These are phyloP conservation scores for Baccha elongata DNA, from an alignment of 2,888 invertebrate species.

Conservation along the genomic window DNA sequence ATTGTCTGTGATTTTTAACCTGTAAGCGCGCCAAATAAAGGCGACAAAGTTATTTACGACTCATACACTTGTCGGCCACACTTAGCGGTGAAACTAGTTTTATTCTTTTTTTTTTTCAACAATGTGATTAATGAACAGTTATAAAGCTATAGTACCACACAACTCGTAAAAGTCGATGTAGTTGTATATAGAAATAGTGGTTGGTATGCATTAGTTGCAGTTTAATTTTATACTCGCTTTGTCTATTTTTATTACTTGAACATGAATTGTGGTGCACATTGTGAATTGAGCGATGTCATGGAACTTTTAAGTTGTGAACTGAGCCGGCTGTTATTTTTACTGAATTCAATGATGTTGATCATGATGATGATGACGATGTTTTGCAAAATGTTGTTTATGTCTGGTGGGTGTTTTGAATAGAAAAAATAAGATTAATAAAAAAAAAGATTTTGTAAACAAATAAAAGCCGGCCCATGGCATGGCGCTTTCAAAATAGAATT, in stretches of 20 bases:
- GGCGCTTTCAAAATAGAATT: conserved; percentile 1
- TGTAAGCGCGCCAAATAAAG: conserved; percentile 28
- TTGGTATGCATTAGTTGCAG: not conserved
- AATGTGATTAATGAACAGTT: conserved; percentile 17
- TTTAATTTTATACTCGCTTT: not conserved
- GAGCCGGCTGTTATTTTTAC: conserved; percentile 30
- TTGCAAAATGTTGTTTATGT: conserved; percentile 19
- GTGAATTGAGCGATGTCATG: conserved; percentile 38
- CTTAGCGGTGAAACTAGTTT: conserved; percentile 20
- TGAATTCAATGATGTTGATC: conserved; percentile 28
- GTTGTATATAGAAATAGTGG: not conserved
- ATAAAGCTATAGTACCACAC: conserved; percentile 16
- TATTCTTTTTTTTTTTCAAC: conserved; percentile 6
- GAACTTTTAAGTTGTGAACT: conserved; percentile 50
- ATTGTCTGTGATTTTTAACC: conserved; percentile 62
- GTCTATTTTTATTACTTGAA: conserved; percentile 25
- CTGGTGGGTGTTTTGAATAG: conserved; percentile 16
- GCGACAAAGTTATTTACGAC: conserved; percentile 37
- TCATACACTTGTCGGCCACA: conserved; percentile 29
- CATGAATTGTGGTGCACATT: conserved; percentile 18
- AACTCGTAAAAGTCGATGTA: conserved; percentile 4
- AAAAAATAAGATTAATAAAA: not conserved
- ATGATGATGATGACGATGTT: conserved; percentile 22
- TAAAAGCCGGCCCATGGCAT: not conserved
- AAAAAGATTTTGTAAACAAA: conserved; percentile 11